These are phyloP conservation scores for Indicator maculatus DNA, from an alignment of 2,113 vertebrate genomes.

Conservation along the genomic window DNA sequence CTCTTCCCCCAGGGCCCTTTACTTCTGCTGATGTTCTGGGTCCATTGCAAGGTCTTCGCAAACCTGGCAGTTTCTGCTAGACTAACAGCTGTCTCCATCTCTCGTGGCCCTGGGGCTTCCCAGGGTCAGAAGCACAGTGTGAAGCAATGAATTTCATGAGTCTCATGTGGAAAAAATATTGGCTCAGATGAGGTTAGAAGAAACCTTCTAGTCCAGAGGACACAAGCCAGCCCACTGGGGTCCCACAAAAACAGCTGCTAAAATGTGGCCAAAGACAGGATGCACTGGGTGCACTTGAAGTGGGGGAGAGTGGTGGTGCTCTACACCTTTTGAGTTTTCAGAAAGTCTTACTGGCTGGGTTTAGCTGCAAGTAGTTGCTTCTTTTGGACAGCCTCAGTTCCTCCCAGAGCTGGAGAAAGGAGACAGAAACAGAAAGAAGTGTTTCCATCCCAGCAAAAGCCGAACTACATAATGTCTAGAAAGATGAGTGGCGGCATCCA, in stretches of 20 bases:
- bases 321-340: background rate
- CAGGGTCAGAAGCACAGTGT: slow-evolving; percentile 37
- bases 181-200: slow-evolving; percentile 12
- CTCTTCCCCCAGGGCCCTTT: background rate
- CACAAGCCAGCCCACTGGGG: background rate
- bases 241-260: background rate
- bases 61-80: slow-evolving; percentile 52
- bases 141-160: slow-evolving; percentile 45
- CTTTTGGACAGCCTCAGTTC: background rate
- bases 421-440: background rate
- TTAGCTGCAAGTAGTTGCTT: background rate
- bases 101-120: slow-evolving; percentile 31
- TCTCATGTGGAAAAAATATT: slow-evolving; percentile 43
- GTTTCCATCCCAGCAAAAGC: background rate
- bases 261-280: background rate
- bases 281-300: accelerated
- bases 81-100: slow-evolving; percentile 63
- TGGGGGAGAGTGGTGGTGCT: background rate
- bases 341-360: background rate
- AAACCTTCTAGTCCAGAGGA: slow-evolving; percentile 17
- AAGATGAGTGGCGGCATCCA: background rate
- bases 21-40: slow-evolving; percentile 42
- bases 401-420: background rate
- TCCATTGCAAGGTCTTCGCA: background rate
- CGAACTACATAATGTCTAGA: slow-evolving; percentile 23